phyloP scores from a whole-genome alignment of 1,140 invertebrate species.

The Aethina tumida region DNA sequence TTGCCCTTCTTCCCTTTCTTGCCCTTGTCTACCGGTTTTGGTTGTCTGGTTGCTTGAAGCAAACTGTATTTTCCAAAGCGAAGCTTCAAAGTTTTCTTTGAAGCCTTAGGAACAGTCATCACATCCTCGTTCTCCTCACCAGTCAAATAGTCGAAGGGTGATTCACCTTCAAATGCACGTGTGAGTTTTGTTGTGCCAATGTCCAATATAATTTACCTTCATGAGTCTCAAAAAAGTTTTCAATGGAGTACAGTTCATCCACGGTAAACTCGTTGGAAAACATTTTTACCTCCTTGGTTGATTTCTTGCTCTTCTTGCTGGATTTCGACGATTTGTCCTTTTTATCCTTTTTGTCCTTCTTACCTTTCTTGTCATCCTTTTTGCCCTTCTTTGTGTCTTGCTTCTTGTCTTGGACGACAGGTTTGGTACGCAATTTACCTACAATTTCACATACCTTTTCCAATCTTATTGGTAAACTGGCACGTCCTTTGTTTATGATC shows the following conservation, averaged over 20 bases:
- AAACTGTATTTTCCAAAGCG: conserved; percentile 9
- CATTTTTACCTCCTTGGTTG: conserved; percentile 2
- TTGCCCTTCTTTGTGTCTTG: neutral
- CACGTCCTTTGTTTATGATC: conserved; percentile 12
- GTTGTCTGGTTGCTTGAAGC: conserved; percentile 5
- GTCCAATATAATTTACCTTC: conserved; percentile 4
- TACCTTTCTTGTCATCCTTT: conserved; percentile 1
- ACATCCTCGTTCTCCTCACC: neutral
- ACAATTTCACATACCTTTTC: conserved; percentile 18
- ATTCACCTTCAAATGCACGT: neutral
- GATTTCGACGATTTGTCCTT: conserved; percentile 6
- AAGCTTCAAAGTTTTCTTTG: conserved; percentile 3
- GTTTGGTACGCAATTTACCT: conserved; percentile 2
- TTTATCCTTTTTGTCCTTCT: conserved; percentile 5
- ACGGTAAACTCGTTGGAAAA: conserved; percentile 10
- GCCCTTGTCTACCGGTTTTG: conserved; percentile 1
- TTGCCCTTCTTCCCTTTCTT: conserved; percentile 6
- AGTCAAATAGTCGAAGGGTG: conserved; percentile 6
- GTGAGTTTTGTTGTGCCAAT: neutral
- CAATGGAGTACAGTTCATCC: conserved; percentile 7
- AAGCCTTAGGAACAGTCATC: conserved; percentile 2
- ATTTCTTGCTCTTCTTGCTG: conserved; percentile 8
- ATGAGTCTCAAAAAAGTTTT: conserved; percentile 7
- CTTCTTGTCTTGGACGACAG: neutral
- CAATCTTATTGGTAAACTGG: conserved; percentile 8